A percentile compares a stretch with the other conserved stretches of the same genome.
Conservation (phyloP, 2,113 vertebrate species). For the Ivindomyrus marchei region DNA sequence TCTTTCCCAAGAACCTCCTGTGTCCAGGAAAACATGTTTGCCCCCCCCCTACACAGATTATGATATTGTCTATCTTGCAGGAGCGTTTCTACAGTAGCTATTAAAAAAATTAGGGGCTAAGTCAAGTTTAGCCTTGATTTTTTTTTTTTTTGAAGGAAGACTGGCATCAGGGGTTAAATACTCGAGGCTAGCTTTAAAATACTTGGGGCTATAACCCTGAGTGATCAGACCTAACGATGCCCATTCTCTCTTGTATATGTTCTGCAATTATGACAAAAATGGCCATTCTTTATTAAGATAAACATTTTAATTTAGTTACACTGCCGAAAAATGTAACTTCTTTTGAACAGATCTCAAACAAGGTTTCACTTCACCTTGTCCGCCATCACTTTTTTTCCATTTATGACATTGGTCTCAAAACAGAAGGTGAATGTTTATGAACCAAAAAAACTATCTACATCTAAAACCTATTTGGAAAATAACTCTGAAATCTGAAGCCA, state of each 20-base stretch:
- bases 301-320: background rate
- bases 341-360: background rate
- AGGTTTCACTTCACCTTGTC: background rate
- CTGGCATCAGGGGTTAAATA: too few relatives aligned
- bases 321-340: background rate
- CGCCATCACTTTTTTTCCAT: background rate
- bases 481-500: background rate
- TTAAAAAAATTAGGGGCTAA: too few relatives aligned
- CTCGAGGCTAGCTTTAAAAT: too few relatives aligned
- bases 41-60: background rate
- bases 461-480: background rate
- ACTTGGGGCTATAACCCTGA: too few relatives aligned
- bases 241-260: background rate
- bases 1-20: background rate
- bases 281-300: background rate
- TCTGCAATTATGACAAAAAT: background rate
- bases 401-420: background rate
- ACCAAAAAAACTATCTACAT: background rate
- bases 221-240: too few relatives aligned
- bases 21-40: background rate
- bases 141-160: too few relatives aligned
- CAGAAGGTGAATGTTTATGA: background rate
- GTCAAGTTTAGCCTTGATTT: too few relatives aligned
- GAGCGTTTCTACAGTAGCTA: too few relatives aligned
- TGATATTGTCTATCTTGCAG: background rate